Percentiles rank a stretch among this genome's conserved stretches.
Conservation (phyloP, 2,113 vertebrate genomes). For the Silurus asotus region DNA sequence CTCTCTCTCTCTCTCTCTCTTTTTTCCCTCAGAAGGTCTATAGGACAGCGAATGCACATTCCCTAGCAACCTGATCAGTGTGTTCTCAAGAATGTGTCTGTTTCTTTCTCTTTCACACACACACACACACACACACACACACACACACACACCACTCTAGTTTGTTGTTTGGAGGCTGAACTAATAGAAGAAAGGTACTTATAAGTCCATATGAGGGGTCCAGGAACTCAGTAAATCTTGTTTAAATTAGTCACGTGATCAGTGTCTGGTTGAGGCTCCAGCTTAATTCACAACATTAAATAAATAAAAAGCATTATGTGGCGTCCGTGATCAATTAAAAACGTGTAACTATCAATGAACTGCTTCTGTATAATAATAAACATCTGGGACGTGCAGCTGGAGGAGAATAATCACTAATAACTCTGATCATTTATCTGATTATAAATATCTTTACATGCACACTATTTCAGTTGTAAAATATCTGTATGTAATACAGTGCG, state of each 20-base stretch:
- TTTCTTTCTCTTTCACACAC: slow-evolving; percentile 43
- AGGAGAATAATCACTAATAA: too few species aligned
- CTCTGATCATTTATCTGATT: too few species aligned
- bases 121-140: slow-evolving; percentile 16
- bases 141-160: slow-evolving; percentile 23
- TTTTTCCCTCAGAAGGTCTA: slow-evolving; percentile 64
- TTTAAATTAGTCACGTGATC: neutral
- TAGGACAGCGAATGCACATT: slow-evolving; percentile 70
- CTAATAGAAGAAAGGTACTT: neutral
- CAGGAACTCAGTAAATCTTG: neutral
- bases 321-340: too few species aligned
- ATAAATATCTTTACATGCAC: too few species aligned
- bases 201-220: neutral
- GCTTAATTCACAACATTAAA: too few species aligned
- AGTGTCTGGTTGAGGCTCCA: neutral
- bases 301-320: too few species aligned
- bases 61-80: slow-evolving; percentile 69
- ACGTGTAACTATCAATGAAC: too few species aligned
- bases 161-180: slow-evolving; percentile 3
- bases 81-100: slow-evolving; percentile 71
- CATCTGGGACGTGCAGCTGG: too few species aligned
- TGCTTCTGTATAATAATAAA: too few species aligned
- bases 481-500: too few species aligned
- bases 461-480: too few species aligned
- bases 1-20: neutral